phyloP scores from a whole-genome alignment of 2,113 vertebrate genomes.

The Entosphenus tridentatus region DNA sequence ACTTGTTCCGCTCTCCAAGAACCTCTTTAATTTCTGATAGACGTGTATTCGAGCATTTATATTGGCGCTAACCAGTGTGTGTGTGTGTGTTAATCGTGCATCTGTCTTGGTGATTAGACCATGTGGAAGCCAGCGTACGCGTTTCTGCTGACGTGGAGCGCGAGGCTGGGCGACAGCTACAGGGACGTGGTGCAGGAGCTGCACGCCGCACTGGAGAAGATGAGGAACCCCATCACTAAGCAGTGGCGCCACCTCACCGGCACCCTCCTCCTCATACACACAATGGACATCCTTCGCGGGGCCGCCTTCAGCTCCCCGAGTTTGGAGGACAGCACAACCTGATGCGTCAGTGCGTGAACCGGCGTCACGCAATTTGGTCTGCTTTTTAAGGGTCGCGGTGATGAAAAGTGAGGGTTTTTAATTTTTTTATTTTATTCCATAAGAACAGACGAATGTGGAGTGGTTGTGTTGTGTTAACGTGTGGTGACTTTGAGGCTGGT shows the following conservation, averaged over 20 bases:
- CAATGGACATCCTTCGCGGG: conserved; percentile 56
- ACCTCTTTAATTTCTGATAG: no score
- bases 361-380: no score
- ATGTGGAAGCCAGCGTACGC: conserved; percentile 98
- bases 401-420: no score
- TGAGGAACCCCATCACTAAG: conserved; percentile 87
- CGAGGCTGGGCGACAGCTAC: conserved; percentile 87
- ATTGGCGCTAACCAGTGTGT: neutral
- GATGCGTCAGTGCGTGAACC: conserved; percentile 11
- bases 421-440: no score
- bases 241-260: conserved; percentile 92
- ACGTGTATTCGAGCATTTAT: neutral
- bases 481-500: no score
- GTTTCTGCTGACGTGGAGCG: conserved; percentile 82
- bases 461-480: no score
- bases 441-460: no score
- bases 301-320: conserved; percentile 50
- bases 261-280: conserved; percentile 76
- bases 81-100: neutral
- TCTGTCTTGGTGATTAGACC: conserved; percentile 25
- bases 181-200: conserved; percentile 84
- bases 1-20: no score
- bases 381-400: no score
- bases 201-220: conserved; percentile 67
- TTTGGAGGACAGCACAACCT: conserved; percentile 61